Evolutionary conservation across 2,113 vertebrate species (phyloP).

Genomic region (Leucosticte australis): DNA sequence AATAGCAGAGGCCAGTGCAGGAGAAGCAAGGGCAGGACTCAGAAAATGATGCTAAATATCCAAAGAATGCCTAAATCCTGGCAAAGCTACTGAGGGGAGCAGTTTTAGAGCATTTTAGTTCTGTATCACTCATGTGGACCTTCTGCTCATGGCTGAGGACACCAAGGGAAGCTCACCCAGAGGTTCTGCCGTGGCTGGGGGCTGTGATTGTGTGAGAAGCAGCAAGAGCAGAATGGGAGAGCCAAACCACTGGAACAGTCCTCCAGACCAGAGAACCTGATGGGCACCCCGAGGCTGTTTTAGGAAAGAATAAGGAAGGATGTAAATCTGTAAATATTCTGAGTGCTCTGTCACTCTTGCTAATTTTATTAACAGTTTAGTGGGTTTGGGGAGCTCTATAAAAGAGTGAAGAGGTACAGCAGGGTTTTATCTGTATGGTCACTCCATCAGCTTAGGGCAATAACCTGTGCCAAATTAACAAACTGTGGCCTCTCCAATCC

Average conservation of each 20-base stretch:
- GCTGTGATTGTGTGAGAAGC: not conserved
- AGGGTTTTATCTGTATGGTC: not conserved
- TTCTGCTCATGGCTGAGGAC: not conserved
- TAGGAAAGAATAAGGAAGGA: not conserved
- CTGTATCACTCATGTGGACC: too few species aligned
- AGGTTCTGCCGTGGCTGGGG: not conserved
- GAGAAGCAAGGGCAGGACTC: not conserved
- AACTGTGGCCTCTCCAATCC: not conserved
- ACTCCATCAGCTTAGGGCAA: not conserved
- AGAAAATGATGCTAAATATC: not conserved
- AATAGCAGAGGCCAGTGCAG: not conserved
- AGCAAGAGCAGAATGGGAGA: not conserved
- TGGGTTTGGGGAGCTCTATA: not conserved
- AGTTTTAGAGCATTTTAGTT: not conserved
- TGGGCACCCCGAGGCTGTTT: rapidly evolving
- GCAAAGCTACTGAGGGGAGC: not conserved
- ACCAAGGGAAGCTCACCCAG: not conserved
- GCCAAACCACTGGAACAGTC: not conserved
- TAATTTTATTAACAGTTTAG: not conserved
- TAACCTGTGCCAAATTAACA: not conserved
- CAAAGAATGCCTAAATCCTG: not conserved
- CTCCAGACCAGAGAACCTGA: not conserved
- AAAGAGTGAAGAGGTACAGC: rapidly evolving
- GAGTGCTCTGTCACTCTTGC: not conserved
- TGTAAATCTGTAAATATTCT: not conserved